Evolutionary conservation across 2,113 vertebrate genomes (phyloP), one percentile per base, ranked within the genome.

Genomic region (Fukomys damarensis): DNA sequence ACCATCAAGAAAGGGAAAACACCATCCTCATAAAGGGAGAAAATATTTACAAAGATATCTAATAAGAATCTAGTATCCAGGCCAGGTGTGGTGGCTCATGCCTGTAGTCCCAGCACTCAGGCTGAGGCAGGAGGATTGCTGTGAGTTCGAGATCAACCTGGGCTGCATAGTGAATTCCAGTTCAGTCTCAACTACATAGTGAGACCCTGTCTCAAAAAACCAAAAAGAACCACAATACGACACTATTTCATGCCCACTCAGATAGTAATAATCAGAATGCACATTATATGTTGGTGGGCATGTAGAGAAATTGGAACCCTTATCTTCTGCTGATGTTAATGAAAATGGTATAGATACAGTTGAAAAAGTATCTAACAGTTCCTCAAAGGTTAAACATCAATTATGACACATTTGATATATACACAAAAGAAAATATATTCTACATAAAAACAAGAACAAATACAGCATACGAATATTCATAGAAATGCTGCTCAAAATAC

Each of bases 31-130:
- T 35, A 79, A 79, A 20, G 16, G 20, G 43, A 85, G 35, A 88
- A 91, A 93, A 76, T 80, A 74, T 70, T 49, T 72, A 54, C n/a
- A 94, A 96, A 81, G 49, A 86, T 24, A 85, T 68, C 49, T 85
- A 89, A 28, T 38, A 94, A 89, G 46, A 16, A 54, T 93, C 70
- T 92, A 65, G 38, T 59, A 85, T 35, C 72, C 46, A 74, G 24
- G n/a, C n/a, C n/a, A n/a, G n/a, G n/a, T n/a, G n/a, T n/a, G n/a
- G n/a, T n/a, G n/a, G n/a, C n/a, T n/a, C n/a, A n/a, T n/a, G n/a
- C n/a, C n/a, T n/a, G n/a, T n/a, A n/a, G n/a, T n/a, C n/a, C n/a
- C n/a, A n/a, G n/a, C n/a, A n/a, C n/a, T n/a, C n/a, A n/a, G n/a
- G n/a, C n/a, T n/a, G n/a, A n/a, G n/a, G n/a, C n/a, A n/a, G n/a